Percentiles rank a stretch among this genome's conserved stretches.
phyloP scores from a whole-genome alignment of 2,797 vertebrate species.

The Enteromius viviparus region DNA sequence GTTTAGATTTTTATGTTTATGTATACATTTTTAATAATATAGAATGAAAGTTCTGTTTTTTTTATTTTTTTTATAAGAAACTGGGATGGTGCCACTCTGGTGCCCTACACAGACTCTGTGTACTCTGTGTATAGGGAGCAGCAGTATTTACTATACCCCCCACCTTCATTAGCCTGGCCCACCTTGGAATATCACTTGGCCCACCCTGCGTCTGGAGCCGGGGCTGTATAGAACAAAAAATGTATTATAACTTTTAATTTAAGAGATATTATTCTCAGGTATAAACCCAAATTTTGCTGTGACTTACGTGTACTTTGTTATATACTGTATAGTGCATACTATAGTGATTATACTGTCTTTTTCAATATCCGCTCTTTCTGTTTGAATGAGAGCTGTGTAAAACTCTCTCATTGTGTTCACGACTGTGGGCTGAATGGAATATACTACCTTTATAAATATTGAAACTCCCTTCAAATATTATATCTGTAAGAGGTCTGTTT shows the following conservation, averaged over 20 bases:
- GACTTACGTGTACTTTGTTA: background rate
- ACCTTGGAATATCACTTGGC: too few relatives aligned
- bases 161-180: too few relatives aligned
- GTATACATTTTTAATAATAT: too few relatives aligned
- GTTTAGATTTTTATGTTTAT: too few relatives aligned
- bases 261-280: background rate
- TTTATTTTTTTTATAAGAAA: too few relatives aligned
- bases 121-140: too few relatives aligned
- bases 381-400: background rate
- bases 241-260: background rate
- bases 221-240: too few relatives aligned
- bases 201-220: too few relatives aligned
- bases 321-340: background rate
- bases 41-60: too few relatives aligned
- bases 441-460: conserved; percentile 27
- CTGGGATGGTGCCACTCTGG: too few relatives aligned
- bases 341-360: background rate
- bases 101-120: too few relatives aligned
- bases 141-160: too few relatives aligned
- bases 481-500: conserved; percentile 5
- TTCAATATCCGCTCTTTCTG: background rate
- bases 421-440: background rate
- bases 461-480: conserved; percentile 22
- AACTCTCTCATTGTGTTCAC: conserved; percentile 22
- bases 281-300: background rate